Evolutionary conservation across 2,113 vertebrate species (phyloP).

Genomic region (Parus major): DNA sequence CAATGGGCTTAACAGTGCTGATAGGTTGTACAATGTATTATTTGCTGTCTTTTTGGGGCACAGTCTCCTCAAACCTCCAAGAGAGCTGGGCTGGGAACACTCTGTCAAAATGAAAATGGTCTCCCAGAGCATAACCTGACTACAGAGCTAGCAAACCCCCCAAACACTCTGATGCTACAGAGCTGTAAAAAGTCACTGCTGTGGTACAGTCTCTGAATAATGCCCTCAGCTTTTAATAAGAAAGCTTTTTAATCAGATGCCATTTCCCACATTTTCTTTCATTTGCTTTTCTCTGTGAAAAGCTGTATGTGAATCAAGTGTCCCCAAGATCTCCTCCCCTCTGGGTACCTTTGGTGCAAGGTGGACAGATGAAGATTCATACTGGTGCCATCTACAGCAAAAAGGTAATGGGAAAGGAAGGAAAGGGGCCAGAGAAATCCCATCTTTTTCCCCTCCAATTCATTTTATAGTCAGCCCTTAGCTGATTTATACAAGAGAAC

Average conservation of each 20-base stretch:
- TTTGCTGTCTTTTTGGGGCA: neutral
- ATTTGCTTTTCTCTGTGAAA: neutral
- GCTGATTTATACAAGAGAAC: constrained; percentile 34
- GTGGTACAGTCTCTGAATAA: neutral
- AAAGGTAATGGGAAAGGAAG: neutral
- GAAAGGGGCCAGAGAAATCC: constrained; percentile 7
- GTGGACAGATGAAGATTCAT: neutral
- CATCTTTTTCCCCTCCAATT: neutral
- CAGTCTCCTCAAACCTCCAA: neutral
- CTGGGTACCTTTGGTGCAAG: neutral
- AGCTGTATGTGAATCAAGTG: neutral
- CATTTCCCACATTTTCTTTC: neutral
- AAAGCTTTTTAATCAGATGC: neutral
- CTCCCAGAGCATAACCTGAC: neutral
- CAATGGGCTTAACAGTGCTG: neutral
- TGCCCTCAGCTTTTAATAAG: neutral
- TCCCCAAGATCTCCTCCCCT: neutral
- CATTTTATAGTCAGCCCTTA: constrained; percentile 21
- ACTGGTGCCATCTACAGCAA: neutral
- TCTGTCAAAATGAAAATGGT: neutral
- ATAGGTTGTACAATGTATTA: neutral
- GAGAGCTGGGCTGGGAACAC: neutral
- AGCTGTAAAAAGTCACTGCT: neutral
- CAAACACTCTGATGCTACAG: neutral
- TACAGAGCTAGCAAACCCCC: neutral